phyloP scores from a whole-genome alignment of 1,140 invertebrate species.

The Adoxophyes honmai region DNA sequence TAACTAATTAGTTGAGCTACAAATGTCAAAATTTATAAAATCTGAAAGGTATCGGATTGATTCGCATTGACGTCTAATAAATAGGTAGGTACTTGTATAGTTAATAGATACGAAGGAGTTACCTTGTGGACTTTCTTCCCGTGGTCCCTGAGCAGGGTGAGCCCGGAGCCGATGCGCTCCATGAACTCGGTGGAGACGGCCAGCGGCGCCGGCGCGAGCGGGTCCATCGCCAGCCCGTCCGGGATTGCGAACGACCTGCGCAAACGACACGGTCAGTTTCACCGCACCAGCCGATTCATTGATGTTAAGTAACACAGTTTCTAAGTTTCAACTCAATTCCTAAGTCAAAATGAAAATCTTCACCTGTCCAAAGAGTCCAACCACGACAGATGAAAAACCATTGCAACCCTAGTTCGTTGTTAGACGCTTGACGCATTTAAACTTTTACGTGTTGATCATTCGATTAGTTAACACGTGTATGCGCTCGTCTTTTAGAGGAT shows the following conservation, averaged over 20 bases:
- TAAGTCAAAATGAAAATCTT: not conserved
- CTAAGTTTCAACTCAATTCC: not conserved
- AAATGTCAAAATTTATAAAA: no score
- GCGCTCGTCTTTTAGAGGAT: no score
- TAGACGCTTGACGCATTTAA: no score
- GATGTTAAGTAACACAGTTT: not conserved
- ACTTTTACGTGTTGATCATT: not conserved
- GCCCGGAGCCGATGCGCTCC: conserved; percentile 62
- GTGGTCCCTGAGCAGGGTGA: conserved; percentile 58
- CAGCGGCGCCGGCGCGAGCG: conserved; percentile 57
- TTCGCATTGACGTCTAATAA: no score
- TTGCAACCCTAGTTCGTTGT: no score
- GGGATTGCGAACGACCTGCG: conserved; percentile 61
- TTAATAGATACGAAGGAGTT: conserved; percentile 2
- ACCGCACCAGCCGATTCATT: not conserved
- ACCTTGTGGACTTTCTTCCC: conserved; percentile 71
- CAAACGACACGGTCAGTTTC: conserved; percentile 9
- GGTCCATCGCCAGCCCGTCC: conserved; percentile 66
- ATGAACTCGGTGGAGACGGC: conserved; percentile 60
- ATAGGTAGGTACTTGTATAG: no score
- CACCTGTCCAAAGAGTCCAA: not conserved
- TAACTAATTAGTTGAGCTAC: no score
- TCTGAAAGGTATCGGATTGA: no score
- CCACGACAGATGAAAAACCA: not conserved
- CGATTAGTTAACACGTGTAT: not conserved